Percentiles rank a stretch among this genome's conserved stretches.
These are phyloP conservation scores for Elanoides forficatus DNA, from an alignment of 2,113 vertebrate genomes.

Conservation along the genomic window DNA sequence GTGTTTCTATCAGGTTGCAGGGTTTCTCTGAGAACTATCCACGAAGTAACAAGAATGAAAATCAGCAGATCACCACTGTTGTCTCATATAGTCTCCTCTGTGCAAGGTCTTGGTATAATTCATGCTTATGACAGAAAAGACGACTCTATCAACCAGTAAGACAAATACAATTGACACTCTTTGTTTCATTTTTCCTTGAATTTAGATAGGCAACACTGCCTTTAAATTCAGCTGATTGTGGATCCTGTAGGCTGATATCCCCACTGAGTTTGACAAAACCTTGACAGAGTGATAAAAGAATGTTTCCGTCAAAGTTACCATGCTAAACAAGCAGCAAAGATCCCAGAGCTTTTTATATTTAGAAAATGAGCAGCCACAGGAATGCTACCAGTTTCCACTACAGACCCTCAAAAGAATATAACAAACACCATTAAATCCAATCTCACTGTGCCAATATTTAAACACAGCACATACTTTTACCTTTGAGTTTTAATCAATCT, in stretches of 20 bases:
- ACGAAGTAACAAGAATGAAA: conserved; percentile 78
- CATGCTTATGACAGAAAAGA: conserved; percentile 73
- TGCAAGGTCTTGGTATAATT: conserved; percentile 80
- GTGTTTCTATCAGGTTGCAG: conserved; percentile 26
- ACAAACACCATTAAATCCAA: neutral
- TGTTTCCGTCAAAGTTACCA: neutral
- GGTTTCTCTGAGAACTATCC: conserved; percentile 72
- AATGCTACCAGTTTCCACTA: neutral
- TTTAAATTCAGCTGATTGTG: neutral
- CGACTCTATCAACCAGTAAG: conserved; percentile 66
- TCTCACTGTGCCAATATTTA: neutral
- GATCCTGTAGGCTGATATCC: neutral
- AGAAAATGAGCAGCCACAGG: neutral
- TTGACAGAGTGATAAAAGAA: neutral
- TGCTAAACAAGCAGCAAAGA: neutral
- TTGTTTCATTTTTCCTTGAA: neutral
- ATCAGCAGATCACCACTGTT: conserved; percentile 80
- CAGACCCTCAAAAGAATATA: neutral
- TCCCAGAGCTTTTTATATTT: neutral
- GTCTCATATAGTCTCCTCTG: conserved; percentile 73
- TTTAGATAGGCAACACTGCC: neutral
- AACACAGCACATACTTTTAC: neutral
- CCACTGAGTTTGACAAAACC: neutral
- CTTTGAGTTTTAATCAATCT: neutral
- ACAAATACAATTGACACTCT: neutral